Base-by-base conservation (phyloP, 2,113 vertebrate genomes). In the Amazona guildingii region DNA sequence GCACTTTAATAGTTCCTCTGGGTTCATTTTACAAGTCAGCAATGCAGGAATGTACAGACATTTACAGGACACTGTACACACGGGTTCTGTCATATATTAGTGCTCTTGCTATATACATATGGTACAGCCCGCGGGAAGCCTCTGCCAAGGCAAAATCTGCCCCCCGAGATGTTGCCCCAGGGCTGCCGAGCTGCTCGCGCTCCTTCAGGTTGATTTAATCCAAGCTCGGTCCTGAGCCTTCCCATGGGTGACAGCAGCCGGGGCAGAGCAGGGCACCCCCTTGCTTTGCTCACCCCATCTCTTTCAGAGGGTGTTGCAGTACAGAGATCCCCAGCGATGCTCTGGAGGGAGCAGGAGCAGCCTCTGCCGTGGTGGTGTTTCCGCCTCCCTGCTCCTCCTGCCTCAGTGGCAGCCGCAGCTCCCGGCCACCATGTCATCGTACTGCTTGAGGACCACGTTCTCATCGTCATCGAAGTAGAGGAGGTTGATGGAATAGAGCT, bases 381-480 rank as follows among this genome's bases (percentile, higher is more conserved):
- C 74, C 44, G 10, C 39, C 55, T 19, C 48, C 43, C 44, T 17
- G 37, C 59, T 69, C 64, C n/a, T 51, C 73, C 63, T 6, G 29
- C 46, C 33, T 97, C 94, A 98, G 87, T 97, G 98, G 66, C 99
- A 99, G 29, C 98, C 98, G 0, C 98, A 99, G 92, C 98, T 98
- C 25, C 97, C 96, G 0, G 98, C 98, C 83, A 98, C 98, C 98
- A 99, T 99, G 93, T 98, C 98, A 0, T 98, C 97, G 0, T 98
- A 99, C 92, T 98, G 98, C 94, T 98, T 98, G 61, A 99, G 95
- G 13, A 99, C 98, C 55, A 99, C 98, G 2, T 98, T 99, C 95
- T 99, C 98, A 0, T 99, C 98, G 0, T 99, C 98, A 0, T 99
- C 98, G 0, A 98, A 98, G 68, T 99, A 98, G 1, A 98, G 98